Percentiles rank a stretch among this genome's conserved stretches.
Conservation (phyloP, 2,113 vertebrate genomes). For the Platichthys flesus region DNA sequence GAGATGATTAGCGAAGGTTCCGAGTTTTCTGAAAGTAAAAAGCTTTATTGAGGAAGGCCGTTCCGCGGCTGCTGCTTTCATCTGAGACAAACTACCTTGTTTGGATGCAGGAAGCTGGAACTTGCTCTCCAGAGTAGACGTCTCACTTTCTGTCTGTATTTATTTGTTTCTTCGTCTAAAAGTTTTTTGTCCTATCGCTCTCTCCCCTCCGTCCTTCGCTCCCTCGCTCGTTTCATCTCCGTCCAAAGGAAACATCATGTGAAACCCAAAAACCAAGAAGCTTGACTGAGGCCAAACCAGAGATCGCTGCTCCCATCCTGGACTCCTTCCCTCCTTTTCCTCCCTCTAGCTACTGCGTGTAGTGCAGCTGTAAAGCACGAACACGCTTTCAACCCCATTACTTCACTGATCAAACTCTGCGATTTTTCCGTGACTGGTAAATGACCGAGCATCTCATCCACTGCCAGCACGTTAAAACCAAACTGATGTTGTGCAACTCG, state of each 20-base stretch:
- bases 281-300: conserved; percentile 36
- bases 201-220: neutral
- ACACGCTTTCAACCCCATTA: conserved; percentile 21
- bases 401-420: conserved; percentile 6
- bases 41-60: neutral
- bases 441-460: conserved; percentile 9
- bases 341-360: conserved; percentile 39
- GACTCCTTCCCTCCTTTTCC: conserved; percentile 31
- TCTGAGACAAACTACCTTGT: neutral
- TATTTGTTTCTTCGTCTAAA: conserved; percentile 15
- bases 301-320: conserved; percentile 46
- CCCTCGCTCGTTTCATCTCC: conserved; percentile 48
- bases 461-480: conserved; percentile 1
- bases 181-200: conserved; percentile 37
- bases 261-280: conserved; percentile 70
- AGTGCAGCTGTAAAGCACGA: conserved; percentile 12
- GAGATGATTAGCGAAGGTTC: too few species aligned
- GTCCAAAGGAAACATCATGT: conserved; percentile 74
- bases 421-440: conserved; percentile 25
- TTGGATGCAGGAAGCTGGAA: neutral
- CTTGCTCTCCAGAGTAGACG: neutral
- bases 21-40: neutral
- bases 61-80: neutral
- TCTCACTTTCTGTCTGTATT: conserved; percentile 6
- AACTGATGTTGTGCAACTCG: neutral